These are phyloP conservation scores for Spilarctia lutea DNA, from an alignment of 2,888 invertebrate species.

Conservation along the genomic window DNA sequence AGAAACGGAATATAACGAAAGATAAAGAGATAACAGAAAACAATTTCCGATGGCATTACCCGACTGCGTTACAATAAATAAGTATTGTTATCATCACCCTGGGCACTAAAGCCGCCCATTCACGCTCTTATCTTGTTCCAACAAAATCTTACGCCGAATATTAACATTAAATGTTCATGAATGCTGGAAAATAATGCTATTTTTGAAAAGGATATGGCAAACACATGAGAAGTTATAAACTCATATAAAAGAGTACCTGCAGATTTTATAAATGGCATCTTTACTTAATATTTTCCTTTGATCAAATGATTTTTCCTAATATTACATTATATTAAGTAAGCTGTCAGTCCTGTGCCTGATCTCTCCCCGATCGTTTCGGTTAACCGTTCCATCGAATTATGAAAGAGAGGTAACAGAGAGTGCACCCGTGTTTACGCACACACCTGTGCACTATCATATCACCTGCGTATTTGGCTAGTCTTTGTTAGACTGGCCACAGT, in stretches of 20 bases:
- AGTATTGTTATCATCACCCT: constrained; percentile 58
- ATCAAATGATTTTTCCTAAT: too few species aligned
- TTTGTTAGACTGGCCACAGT: too few species aligned
- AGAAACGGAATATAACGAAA: constrained; percentile 2
- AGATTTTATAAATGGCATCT: background rate
- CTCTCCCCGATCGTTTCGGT: too few species aligned
- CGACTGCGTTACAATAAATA: constrained; percentile 46
- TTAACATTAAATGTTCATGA: constrained; percentile 47
- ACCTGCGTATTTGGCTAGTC: too few species aligned
- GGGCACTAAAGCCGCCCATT: constrained; percentile 51
- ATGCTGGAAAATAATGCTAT: constrained; percentile 26
- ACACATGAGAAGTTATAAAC: background rate
- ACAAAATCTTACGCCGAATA: constrained; percentile 54
- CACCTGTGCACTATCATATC: too few species aligned
- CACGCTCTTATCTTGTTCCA: constrained; percentile 51
- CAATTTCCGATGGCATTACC: constrained; percentile 32
- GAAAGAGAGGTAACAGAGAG: too few species aligned
- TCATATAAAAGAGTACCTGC: background rate
- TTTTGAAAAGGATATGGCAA: constrained; percentile 24
- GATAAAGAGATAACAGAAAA: constrained; percentile 36
- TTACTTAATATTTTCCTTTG: background rate
- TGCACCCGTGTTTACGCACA: too few species aligned
- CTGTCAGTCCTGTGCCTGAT: too few species aligned
- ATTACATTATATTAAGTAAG: too few species aligned
- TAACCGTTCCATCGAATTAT: too few species aligned